Evolutionary conservation across 37 sponge, comb jelly and placozoan species (phyloP), one percentile per base, ranked within the genome.

Genomic region (Hexactinellida sp.): DNA sequence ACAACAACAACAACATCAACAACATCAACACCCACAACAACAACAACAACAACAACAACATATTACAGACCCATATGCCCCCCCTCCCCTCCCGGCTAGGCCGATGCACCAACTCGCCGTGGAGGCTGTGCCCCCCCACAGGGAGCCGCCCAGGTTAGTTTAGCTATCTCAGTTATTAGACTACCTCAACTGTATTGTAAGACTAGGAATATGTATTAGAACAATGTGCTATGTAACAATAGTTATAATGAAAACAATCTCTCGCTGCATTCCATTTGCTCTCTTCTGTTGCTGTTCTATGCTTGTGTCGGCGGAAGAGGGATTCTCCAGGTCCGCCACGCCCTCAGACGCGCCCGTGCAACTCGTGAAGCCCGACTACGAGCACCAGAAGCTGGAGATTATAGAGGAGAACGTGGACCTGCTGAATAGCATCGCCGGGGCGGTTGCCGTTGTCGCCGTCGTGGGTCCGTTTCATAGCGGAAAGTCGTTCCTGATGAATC

Each of bases 381-480:
- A 89, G 32, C 95, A 94, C 82, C 82, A 82, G 13, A 54, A 87
- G 0, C 90, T 95, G 87, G 89, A 87, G 55, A 37, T 95, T 7
- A 84, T 95, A 1, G 85, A 51, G 38, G 85, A 87, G 87, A 93
- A 93, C 37, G 85, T 95, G n/a, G 54, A 90, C 36, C 91, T 89
- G 36, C 83, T 95, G 54, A 89, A 93, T 38, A 87, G 90, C 82
- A 89, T 95, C 36, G 24, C 85, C 1, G 85, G 88, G 10, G 90
- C 92, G 0, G 92, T 95, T 21, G 96, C 96, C 1, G 92, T 95
- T 28, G 92, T 95, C 21, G 93, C 93, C 0, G 96, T 95, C 32
- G 96, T 95, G 54, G 96, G 96, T 36, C 93, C 93, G 55, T 95
- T 89, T 38, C 96, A 95, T 82, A 90, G 92, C 21, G 96, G 96